A percentile compares a stretch with the other conserved stretches of the same genome.
Conservation (phyloP, 2,888 invertebrate species). For the Pterostichus niger region DNA sequence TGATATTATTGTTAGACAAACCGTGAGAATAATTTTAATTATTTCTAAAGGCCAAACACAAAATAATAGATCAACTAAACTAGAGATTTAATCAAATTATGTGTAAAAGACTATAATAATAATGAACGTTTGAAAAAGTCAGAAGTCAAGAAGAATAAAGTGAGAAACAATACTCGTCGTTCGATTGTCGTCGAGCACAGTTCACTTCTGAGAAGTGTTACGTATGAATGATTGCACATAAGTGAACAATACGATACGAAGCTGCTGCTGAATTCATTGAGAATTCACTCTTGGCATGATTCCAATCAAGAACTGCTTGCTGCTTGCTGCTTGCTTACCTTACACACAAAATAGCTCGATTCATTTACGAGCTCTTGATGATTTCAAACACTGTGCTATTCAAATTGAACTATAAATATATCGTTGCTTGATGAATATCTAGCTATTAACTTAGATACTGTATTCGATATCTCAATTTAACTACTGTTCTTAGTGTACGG, state of each 20-base stretch:
- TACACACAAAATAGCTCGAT: neutral
- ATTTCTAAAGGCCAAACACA: neutral
- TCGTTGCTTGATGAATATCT: conserved; percentile 23
- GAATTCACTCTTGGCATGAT: conserved; percentile 16
- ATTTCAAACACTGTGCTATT: neutral
- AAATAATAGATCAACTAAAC: neutral
- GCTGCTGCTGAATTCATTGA: conserved; percentile 21
- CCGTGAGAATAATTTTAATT: neutral
- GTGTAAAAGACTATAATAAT: neutral
- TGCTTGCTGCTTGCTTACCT: neutral
- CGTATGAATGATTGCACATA: conserved; percentile 34
- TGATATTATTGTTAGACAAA: neutral
- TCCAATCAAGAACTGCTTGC: conserved; percentile 2
- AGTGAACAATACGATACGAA: conserved; percentile 16
- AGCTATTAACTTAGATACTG: neutral
- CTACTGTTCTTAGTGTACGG: too few species aligned
- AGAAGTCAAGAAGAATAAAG: neutral
- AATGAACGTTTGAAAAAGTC: neutral
- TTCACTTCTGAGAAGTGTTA: conserved; percentile 26
- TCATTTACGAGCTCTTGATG: neutral
- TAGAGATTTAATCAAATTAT: neutral
- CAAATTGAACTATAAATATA: conserved; percentile 13
- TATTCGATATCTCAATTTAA: too few species aligned
- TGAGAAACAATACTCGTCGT: neutral
- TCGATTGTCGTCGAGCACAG: neutral